A percentile compares a stretch with the other conserved stretches of the same genome.
Conservation (phyloP, 2,797 vertebrate species). For the Streptopelia turtur region DNA sequence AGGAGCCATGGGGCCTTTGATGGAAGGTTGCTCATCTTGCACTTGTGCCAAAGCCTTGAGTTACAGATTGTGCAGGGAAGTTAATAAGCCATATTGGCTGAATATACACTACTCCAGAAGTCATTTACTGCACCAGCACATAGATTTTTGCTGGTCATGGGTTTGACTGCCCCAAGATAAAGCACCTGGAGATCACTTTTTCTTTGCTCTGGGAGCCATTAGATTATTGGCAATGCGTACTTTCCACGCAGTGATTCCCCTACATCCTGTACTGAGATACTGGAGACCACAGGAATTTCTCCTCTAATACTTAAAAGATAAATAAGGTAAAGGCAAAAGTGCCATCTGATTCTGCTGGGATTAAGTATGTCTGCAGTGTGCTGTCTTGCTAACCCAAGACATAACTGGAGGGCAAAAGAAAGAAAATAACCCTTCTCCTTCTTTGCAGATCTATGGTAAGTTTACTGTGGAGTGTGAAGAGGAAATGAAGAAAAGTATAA, state of each 20-base stretch:
- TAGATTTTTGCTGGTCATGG: neutral
- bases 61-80: neutral
- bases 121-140: neutral
- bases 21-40: neutral
- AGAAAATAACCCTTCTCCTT: neutral
- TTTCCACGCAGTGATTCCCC: neutral
- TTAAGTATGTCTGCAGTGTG: neutral
- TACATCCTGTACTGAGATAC: neutral
- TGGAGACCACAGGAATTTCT: neutral
- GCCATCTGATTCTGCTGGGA: neutral
- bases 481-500: constrained; percentile 25
- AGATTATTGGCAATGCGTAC: neutral
- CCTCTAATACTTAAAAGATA: neutral
- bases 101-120: neutral
- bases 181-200: neutral
- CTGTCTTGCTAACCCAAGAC: neutral
- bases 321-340: constrained; percentile 1
- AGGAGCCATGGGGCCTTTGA: neutral
- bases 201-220: neutral
- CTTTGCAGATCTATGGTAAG: neutral
- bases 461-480: constrained; percentile 17
- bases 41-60: neutral
- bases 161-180: neutral
- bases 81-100: neutral
- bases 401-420: constrained; percentile 6